Percentiles rank a stretch among this genome's conserved stretches.
Evolutionary conservation across 2,888 invertebrate genomes (phyloP).

Genomic region (Epinotia demarniana): DNA sequence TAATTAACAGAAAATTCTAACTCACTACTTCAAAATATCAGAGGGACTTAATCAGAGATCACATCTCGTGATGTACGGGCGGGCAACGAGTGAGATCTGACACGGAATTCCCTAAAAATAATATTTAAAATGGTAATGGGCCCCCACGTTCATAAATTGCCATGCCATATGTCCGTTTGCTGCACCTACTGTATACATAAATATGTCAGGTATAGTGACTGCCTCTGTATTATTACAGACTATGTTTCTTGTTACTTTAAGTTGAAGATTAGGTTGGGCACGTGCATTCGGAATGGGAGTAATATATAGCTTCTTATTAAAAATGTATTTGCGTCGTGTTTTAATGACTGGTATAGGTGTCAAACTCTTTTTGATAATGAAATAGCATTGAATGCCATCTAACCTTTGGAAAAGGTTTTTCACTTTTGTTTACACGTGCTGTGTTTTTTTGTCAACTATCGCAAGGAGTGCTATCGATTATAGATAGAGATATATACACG

Average conservation of each 20-base stretch:
- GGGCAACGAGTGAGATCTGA: slow-evolving; percentile 83
- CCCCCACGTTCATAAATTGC: slow-evolving; percentile 82
- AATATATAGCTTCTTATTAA: slow-evolving; percentile 1
- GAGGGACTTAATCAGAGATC: slow-evolving; percentile 82
- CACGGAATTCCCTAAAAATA: slow-evolving; percentile 85
- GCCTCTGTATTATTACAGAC: slow-evolving; percentile 64
- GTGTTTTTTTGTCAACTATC: too few relatives aligned
- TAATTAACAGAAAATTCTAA: slow-evolving; percentile 80
- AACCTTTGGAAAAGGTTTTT: too few relatives aligned
- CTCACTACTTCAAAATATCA: slow-evolving; percentile 71
- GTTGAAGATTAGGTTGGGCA: slow-evolving; percentile 26
- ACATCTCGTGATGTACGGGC: slow-evolving; percentile 82
- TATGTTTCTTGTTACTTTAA: slow-evolving; percentile 39
- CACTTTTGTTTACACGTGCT: too few relatives aligned
- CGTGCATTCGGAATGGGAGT: slow-evolving; percentile 3
- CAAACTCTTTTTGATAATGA: too few relatives aligned
- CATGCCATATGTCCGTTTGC: slow-evolving; percentile 81
- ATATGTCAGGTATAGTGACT: slow-evolving; percentile 82
- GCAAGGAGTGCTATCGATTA: too few relatives aligned
- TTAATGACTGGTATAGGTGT: neutral
- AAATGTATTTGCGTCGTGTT: slow-evolving; percentile 14
- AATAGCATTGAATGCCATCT: too few relatives aligned
- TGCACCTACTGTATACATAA: slow-evolving; percentile 84
- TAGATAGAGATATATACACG: too few relatives aligned
- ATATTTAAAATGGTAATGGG: slow-evolving; percentile 85